These are phyloP conservation scores for Neomorphus geoffroyi DNA, from an alignment of 2,797 vertebrate species.

Conservation along the genomic window DNA sequence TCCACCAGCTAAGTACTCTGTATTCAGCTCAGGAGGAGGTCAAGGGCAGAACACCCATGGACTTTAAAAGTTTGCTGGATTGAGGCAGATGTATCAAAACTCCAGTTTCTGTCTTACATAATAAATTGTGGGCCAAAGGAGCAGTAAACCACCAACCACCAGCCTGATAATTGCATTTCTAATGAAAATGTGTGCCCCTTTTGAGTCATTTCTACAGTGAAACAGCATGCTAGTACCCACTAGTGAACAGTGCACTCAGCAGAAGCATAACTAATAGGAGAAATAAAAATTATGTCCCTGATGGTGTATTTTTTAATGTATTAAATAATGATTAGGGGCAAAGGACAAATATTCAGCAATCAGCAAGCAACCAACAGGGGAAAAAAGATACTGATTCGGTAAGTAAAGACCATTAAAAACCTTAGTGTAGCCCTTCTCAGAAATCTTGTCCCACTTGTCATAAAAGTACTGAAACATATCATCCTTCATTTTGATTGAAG, in stretches of 20 bases:
- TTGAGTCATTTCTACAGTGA: conserved; percentile 52
- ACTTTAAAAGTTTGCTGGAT: conserved; percentile 9
- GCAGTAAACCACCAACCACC: conserved; percentile 51
- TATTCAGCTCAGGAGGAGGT: conserved; percentile 21
- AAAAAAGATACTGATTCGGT: not conserved
- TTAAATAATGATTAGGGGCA: conserved; percentile 54
- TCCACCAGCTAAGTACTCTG: not conserved
- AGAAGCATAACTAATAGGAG: conserved; percentile 57
- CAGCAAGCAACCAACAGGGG: not conserved
- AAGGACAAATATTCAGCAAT: conserved; percentile 61
- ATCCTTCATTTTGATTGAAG: conserved; percentile 49
- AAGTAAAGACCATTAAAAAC: conserved; percentile 21
- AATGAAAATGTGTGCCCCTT: conserved; percentile 66
- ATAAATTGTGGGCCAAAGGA: conserved; percentile 60
- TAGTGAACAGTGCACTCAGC: conserved; percentile 46
- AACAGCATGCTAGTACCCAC: conserved; percentile 56
- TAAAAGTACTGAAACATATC: not conserved
- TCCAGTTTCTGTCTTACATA: conserved; percentile 10
- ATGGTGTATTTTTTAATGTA: conserved; percentile 44
- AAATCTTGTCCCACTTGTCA: conserved; percentile 24
- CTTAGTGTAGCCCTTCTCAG: not conserved
- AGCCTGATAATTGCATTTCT: conserved; percentile 61
- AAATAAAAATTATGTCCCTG: conserved; percentile 53
- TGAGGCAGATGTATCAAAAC: conserved; percentile 30
- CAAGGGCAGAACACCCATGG: conserved; percentile 29